A percentile compares a stretch with the other conserved stretches of the same genome.
These are phyloP conservation scores for Cantharis flavilabris DNA, from an alignment of 2,888 invertebrate genomes.

Conservation along the genomic window DNA sequence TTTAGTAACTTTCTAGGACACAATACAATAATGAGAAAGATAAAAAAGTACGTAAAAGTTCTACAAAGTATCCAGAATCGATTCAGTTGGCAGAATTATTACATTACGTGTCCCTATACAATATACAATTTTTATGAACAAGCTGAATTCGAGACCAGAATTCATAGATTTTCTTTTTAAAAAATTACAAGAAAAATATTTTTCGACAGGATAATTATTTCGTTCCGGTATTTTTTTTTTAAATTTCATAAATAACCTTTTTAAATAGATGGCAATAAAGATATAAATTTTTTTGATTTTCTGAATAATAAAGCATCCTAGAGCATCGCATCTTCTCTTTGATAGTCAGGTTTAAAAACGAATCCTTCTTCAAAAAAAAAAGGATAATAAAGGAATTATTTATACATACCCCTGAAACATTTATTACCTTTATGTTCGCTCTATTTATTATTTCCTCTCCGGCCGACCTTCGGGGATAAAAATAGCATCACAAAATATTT, in stretches of 20 bases:
- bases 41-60: constrained; percentile 32
- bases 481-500: not conserved
- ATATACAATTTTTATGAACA: constrained; percentile 30
- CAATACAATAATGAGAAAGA: constrained; percentile 33
- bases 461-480: not conserved
- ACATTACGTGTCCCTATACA: constrained; percentile 27
- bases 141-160: constrained; percentile 22
- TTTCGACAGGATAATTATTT: not conserved
- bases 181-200: not conserved
- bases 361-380: not conserved
- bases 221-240: not conserved
- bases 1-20: constrained; percentile 30
- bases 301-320: not conserved
- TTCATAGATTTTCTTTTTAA: constrained; percentile 19
- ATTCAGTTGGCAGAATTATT: constrained; percentile 29
- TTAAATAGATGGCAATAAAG: not conserved
- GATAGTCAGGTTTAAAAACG: not conserved
- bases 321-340: not conserved
- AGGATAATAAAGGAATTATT: not conserved
- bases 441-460: not conserved
- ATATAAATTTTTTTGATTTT: not conserved
- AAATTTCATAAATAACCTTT: not conserved
- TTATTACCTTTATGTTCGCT: not conserved
- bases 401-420: not conserved
- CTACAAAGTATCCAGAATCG: constrained; percentile 30